Percentiles rank a stretch among this genome's conserved stretches.
These are phyloP conservation scores for Lepidurus apus DNA, from an alignment of 1,140 invertebrate genomes.

Conservation along the genomic window DNA sequence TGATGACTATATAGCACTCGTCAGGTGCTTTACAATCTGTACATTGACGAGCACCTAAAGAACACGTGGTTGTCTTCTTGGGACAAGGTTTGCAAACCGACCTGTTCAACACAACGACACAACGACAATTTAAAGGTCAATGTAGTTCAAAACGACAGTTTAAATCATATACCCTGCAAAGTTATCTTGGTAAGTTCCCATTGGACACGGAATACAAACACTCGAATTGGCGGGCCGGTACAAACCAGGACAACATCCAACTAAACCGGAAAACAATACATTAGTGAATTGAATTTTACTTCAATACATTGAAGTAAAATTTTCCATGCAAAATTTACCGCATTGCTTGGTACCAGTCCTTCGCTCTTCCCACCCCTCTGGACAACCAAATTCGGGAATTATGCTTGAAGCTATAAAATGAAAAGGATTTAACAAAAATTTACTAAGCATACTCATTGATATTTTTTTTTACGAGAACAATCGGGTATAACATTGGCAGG, in stretches of 20 bases:
- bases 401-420: constrained; percentile 26
- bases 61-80: constrained; percentile 30
- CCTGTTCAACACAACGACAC: background rate
- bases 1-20: constrained; percentile 27
- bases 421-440: background rate
- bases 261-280: constrained; percentile 26
- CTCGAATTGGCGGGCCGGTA: constrained; percentile 32
- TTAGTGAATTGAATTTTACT: background rate
- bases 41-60: constrained; percentile 31
- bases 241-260: constrained; percentile 32
- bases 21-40: constrained; percentile 33
- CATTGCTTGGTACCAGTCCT: constrained; percentile 32
- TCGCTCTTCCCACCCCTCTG: constrained; percentile 31
- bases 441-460: too few relatives aligned
- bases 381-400: constrained; percentile 29
- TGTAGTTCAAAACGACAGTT: background rate
- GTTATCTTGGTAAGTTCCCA: constrained; percentile 33
- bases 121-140: background rate
- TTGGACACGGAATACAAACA: constrained; percentile 33
- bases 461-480: constrained; percentile 29
- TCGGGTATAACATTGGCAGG: constrained; percentile 27
- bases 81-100: constrained; percentile 32
- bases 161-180: constrained; percentile 28
- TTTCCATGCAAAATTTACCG: constrained; percentile 23
- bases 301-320: constrained; percentile 1